Percentiles rank a stretch among this genome's conserved stretches.
Conservation (phyloP, 30 jellyfish, hydroid and myxozoan species). For the Rhopilema esculentum region DNA sequence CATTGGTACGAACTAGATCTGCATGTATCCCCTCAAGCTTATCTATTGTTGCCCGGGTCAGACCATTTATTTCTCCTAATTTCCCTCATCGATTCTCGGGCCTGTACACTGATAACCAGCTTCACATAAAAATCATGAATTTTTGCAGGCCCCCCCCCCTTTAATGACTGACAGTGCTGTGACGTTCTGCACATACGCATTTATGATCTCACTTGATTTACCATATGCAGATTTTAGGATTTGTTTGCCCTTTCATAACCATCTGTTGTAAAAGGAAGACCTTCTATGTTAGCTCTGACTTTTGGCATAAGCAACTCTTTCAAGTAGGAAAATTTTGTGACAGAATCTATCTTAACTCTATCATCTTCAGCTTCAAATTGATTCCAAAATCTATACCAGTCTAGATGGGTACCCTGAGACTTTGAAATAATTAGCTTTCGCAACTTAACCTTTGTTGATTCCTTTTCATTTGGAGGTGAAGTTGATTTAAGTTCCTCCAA, state of each 20-base stretch:
- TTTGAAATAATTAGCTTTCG: slow-evolving; percentile 61
- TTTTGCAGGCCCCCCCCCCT: slow-evolving; percentile 47
- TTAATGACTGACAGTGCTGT: slow-evolving; percentile 61
- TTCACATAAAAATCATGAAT: slow-evolving; percentile 64
- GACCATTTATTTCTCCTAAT: slow-evolving; percentile 65
- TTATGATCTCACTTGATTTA: slow-evolving; percentile 64
- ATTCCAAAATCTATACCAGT: slow-evolving; percentile 61
- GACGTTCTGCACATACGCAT: slow-evolving; percentile 73
- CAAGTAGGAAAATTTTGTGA: slow-evolving; percentile 48
- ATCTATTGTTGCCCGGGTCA: slow-evolving; percentile 64
- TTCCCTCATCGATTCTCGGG: slow-evolving; percentile 83
- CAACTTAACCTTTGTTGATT: slow-evolving; percentile 58
- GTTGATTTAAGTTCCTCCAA: slow-evolving; percentile 23
- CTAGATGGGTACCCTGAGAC: slow-evolving; percentile 58
- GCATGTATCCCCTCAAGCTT: slow-evolving; percentile 73
- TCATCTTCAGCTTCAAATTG: slow-evolving; percentile 58
- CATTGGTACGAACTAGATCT: slow-evolving; percentile 68
- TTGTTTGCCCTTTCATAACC: slow-evolving; percentile 80
- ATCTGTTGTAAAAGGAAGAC: slow-evolving; percentile 58
- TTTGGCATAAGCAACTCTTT: slow-evolving; percentile 49
- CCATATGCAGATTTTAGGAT: slow-evolving; percentile 71
- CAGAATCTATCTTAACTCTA: slow-evolving; percentile 37
- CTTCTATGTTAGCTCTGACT: slow-evolving; percentile 28
- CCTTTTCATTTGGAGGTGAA: background rate
- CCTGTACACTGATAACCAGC: slow-evolving; percentile 63